These are phyloP conservation scores for Aplochiton taeniatus DNA, from an alignment of 2,797 vertebrate species.

Conservation along the genomic window DNA sequence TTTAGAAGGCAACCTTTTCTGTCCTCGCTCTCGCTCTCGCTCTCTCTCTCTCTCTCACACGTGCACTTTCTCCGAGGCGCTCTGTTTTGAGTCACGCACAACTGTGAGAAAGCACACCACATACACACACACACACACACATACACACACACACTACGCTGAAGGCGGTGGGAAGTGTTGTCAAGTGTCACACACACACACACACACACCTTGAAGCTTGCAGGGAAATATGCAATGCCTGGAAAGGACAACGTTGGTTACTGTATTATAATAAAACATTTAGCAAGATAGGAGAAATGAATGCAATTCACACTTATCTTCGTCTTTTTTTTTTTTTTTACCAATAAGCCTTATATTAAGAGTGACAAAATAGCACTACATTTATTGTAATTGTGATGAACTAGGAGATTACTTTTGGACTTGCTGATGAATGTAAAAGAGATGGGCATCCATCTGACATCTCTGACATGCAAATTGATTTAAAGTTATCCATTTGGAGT, in stretches of 20 bases:
- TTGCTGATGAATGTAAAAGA: too few species aligned
- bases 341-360: conserved; percentile 6
- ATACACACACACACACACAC: not conserved
- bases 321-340: too few species aligned
- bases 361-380: too few species aligned
- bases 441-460: not conserved
- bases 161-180: conserved; percentile 59
- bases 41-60: conserved; percentile 10
- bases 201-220: too few species aligned
- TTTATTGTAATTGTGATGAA: too few species aligned
- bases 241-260: not conserved
- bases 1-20: conserved; percentile 38
- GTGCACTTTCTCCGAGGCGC: not conserved
- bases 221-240: too few species aligned
- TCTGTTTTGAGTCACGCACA: conserved; percentile 26
- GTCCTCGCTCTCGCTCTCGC: conserved; percentile 12
- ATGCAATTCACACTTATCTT: not conserved
- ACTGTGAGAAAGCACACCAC: too few species aligned
- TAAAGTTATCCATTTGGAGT: conserved; percentile 45
- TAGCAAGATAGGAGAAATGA: conserved; percentile 16
- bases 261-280: not conserved
- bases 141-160: conserved; percentile 1
- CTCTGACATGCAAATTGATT: conserved; percentile 29
- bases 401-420: too few species aligned
- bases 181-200: conserved; percentile 45